Conservation (phyloP, 2,888 invertebrate genomes). For the Melinaea marsaeus region DNA sequence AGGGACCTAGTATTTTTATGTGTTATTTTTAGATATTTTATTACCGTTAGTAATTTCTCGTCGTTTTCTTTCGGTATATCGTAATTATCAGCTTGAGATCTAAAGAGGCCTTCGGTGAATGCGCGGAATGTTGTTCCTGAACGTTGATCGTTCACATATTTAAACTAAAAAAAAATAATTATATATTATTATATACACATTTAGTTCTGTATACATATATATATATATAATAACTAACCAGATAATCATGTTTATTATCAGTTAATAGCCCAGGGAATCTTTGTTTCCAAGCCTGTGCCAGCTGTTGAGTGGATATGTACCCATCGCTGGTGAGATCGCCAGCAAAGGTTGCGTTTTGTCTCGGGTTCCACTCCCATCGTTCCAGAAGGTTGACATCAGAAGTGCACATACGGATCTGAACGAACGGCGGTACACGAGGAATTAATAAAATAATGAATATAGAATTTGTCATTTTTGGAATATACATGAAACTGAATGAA, state of each 20-base stretch:
- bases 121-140: slow-evolving; percentile 80
- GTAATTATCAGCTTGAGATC: slow-evolving; percentile 60
- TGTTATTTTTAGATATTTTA: slow-evolving; percentile 5
- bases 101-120: slow-evolving; percentile 83
- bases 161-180: slow-evolving; percentile 75
- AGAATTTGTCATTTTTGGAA: too few species aligned
- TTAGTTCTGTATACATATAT: slow-evolving; percentile 1
- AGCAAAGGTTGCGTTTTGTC: slow-evolving; percentile 77
- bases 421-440: slow-evolving; percentile 1
- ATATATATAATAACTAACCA: slow-evolving; percentile 58
- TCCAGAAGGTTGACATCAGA: slow-evolving; percentile 82
- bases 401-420: slow-evolving; percentile 79
- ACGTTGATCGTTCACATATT: slow-evolving; percentile 77
- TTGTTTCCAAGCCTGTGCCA: slow-evolving; percentile 82
- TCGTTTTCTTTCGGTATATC: slow-evolving; percentile 61
- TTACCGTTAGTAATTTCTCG: slow-evolving; percentile 63
- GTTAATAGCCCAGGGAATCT: slow-evolving; percentile 81
- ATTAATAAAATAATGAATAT: too few species aligned
- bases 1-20: slow-evolving; percentile 1
- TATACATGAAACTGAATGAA: too few species aligned
- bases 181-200: neutral
- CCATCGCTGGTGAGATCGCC: slow-evolving; percentile 80
- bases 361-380: slow-evolving; percentile 81
- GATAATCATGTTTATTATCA: slow-evolving; percentile 72
- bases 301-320: slow-evolving; percentile 80